Conservation (phyloP, 92 coral and sea anemone species). For the Phenganax subtilis region DNA sequence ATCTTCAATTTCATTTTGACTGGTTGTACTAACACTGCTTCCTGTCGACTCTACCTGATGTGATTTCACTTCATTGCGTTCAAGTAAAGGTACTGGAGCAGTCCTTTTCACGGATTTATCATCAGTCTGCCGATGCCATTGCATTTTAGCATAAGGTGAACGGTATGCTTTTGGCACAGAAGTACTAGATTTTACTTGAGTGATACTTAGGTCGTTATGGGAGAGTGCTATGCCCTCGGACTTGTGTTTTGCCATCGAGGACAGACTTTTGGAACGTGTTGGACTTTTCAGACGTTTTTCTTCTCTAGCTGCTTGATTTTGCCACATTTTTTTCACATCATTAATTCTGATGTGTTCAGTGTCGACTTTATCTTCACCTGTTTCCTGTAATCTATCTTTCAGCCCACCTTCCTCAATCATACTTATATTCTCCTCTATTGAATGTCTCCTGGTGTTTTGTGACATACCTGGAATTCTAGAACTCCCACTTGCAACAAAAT, state of each 20-base stretch:
- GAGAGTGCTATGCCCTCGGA: neutral
- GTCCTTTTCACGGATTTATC: neutral
- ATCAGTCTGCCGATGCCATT: slow-evolving; percentile 3
- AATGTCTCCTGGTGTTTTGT: neutral
- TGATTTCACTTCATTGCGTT: neutral
- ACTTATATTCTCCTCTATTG: neutral
- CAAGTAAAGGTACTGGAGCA: neutral
- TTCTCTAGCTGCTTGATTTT: slow-evolving; percentile 8
- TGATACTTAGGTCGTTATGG: neutral
- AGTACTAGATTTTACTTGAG: neutral
- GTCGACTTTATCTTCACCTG: neutral
- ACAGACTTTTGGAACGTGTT: neutral
- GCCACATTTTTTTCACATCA: slow-evolving; percentile 34
- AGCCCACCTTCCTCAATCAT: neutral
- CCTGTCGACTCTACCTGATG: neutral
- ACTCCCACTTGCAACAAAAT: neutral
- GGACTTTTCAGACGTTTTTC: neutral
- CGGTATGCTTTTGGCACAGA: slow-evolving; percentile 24
- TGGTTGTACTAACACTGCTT: slow-evolving; percentile 5
- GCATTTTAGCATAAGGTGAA: slow-evolving; percentile 32
- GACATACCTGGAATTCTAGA: neutral
- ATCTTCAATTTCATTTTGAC: neutral
- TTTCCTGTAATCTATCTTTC: neutral
- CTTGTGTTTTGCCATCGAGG: neutral
- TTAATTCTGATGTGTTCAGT: slow-evolving; percentile 20